These are phyloP conservation scores for Apostichopus leukothele DNA, from an alignment of 53 echinoderm and acorn worm species.

Conservation along the genomic window DNA sequence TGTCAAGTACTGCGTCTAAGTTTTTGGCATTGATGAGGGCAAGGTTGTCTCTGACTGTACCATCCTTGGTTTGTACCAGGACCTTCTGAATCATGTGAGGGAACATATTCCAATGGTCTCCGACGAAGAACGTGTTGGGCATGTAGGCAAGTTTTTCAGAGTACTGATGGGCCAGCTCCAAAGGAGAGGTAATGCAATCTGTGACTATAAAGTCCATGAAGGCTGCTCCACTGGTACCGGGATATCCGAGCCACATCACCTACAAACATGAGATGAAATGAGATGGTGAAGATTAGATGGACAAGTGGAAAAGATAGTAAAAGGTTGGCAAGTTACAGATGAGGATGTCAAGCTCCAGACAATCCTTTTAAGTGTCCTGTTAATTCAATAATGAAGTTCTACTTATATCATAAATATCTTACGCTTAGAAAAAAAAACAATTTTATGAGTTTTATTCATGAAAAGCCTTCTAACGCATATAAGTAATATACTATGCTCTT, in stretches of 20 bases:
- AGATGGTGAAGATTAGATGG: too few species aligned
- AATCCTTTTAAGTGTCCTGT: too few species aligned
- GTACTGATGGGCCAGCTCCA: slow-evolving; percentile 87
- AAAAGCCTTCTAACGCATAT: too few species aligned
- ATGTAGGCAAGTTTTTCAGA: slow-evolving; percentile 97
- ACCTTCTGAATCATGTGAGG: slow-evolving; percentile 92
- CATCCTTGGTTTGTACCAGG: slow-evolving; percentile 72
- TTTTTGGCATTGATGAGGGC: slow-evolving; percentile 83
- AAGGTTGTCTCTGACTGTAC: slow-evolving; percentile 71
- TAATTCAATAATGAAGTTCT: too few species aligned
- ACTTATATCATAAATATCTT: too few species aligned
- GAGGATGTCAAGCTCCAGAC: too few species aligned
- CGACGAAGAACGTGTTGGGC: slow-evolving; percentile 96
- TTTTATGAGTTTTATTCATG: too few species aligned
- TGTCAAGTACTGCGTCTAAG: slow-evolving; percentile 76
- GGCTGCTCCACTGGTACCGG: slow-evolving; percentile 95
- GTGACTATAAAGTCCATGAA: slow-evolving; percentile 99
- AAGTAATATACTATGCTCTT: too few species aligned
- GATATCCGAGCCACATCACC: slow-evolving; percentile 99
- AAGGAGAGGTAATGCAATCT: slow-evolving; percentile 80
- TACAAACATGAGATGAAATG: background rate
- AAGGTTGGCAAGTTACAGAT: too few species aligned
- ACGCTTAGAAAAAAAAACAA: too few species aligned
- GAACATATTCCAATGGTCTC: slow-evolving; percentile 99
- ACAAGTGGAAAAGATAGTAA: too few species aligned